phyloP scores from a whole-genome alignment of 2,888 invertebrate species.

The Orthosia gothica region DNA sequence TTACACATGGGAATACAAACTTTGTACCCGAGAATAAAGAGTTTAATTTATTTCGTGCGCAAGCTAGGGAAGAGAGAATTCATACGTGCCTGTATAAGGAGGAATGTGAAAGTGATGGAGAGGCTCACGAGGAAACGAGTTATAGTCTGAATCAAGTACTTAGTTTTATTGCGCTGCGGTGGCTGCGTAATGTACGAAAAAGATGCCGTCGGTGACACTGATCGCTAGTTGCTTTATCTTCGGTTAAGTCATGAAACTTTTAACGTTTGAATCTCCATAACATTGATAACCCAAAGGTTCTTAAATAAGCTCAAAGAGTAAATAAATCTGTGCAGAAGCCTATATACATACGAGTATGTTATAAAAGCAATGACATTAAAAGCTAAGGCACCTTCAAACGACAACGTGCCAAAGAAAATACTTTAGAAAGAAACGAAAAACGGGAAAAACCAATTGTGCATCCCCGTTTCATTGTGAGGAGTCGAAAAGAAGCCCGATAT shows the following conservation, averaged over 20 bases:
- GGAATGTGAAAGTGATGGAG: constrained; percentile 85
- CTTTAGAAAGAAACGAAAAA: constrained; percentile 68
- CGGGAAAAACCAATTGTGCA: constrained; percentile 79
- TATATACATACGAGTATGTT: constrained; percentile 35
- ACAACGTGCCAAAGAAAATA: constrained; percentile 69
- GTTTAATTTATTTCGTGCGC: constrained; percentile 73
- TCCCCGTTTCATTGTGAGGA: constrained; percentile 75
- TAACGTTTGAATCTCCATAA: neutral
- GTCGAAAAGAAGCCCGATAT: constrained; percentile 77
- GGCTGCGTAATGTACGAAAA: constrained; percentile 34
- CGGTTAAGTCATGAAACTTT: constrained; percentile 1
- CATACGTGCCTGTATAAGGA: constrained; percentile 81
- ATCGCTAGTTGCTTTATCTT: constrained; percentile 15
- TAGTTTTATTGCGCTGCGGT: constrained; percentile 70
- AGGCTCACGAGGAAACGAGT: constrained; percentile 71
- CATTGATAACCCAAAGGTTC: neutral
- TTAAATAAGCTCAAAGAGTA: constrained; percentile 4
- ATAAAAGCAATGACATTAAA: constrained; percentile 64
- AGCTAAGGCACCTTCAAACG: constrained; percentile 69
- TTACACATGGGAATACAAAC: constrained; percentile 78
- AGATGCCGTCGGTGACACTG: constrained; percentile 22
- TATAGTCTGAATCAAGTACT: constrained; percentile 75
- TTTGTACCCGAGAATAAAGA: constrained; percentile 74
- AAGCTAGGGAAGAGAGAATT: constrained; percentile 74
- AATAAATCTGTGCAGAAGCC: constrained; percentile 11